Evolutionary conservation across 2,113 vertebrate genomes (phyloP).

Genomic region (Cebus imitator): DNA sequence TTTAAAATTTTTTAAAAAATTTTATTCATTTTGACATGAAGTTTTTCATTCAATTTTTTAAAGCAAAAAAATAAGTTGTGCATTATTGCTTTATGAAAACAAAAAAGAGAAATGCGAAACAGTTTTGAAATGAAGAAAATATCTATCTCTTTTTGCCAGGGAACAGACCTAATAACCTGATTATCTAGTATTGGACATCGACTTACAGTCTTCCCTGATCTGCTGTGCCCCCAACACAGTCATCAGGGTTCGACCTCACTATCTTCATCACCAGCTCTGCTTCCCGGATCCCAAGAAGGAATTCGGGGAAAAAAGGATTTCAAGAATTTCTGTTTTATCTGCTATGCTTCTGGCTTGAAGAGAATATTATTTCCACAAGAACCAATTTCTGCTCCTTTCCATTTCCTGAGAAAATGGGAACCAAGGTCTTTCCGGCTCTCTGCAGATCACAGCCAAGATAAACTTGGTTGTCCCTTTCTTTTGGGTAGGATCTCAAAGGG

Average conservation of each 20-base stretch:
- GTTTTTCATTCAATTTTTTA: not conserved
- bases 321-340: not conserved
- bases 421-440: not conserved
- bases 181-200: not conserved
- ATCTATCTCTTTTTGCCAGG: not conserved
- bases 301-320: not conserved
- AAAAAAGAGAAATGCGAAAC: not conserved
- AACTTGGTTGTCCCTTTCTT: not conserved
- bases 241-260: accelerated
- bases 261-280: not conserved
- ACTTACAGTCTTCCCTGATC: accelerated
- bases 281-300: not conserved
- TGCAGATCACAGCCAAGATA: too few species aligned
- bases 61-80: not conserved
- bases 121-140: not conserved
- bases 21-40: too few species aligned
- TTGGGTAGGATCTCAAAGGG: not conserved
- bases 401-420: not conserved
- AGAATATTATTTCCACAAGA: not conserved
- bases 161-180: not conserved
- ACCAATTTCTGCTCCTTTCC: not conserved
- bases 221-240: accelerated
- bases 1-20: not conserved
- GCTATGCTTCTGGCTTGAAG: not conserved
- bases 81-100: not conserved